A percentile compares a stretch with the other conserved stretches of the same genome.
Evolutionary conservation across 2,797 vertebrate species (phyloP).

Genomic region (Notolabrus celidotus): DNA sequence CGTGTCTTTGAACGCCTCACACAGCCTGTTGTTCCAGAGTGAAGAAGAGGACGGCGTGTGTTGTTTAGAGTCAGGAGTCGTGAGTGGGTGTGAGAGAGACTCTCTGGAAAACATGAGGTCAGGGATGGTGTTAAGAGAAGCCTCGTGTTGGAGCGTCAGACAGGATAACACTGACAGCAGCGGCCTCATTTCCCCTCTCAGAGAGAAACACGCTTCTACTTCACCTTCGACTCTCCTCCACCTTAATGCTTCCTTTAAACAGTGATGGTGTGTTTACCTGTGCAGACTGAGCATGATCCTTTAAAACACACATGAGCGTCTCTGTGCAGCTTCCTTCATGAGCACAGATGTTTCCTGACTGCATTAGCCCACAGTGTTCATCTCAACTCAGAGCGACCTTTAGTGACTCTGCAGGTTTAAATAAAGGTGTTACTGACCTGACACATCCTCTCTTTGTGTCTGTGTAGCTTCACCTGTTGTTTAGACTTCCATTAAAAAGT

Average conservation of each 20-base stretch:
- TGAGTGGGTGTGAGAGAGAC: conserved; percentile 57
- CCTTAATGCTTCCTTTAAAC: no score
- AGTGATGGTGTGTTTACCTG: conserved; percentile 29
- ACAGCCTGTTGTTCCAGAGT: conserved; percentile 39
- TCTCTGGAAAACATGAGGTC: conserved; percentile 87
- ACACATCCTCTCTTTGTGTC: conserved; percentile 36
- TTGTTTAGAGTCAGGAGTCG: conserved; percentile 60
- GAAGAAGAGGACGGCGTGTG: conserved; percentile 11
- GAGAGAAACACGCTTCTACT: conserved; percentile 27
- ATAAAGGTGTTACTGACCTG: conserved; percentile 46
- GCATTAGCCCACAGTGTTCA: no score
- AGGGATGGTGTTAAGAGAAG: conserved; percentile 83
- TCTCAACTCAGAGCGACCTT: conserved; percentile 48
- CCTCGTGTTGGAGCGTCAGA: conserved; percentile 56
- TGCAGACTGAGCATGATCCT: conserved; percentile 42
- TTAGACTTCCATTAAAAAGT: background rate
- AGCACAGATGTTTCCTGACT: conserved; percentile 84
- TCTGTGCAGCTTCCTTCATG: conserved; percentile 64
- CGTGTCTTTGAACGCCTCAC: conserved; percentile 41
- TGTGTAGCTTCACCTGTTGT: conserved; percentile 4
- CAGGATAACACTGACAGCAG: conserved; percentile 41
- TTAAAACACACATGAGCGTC: conserved; percentile 42
- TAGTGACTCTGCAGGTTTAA: conserved; percentile 43
- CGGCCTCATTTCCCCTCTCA: conserved; percentile 53
- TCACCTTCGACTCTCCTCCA: conserved; percentile 17